Conservation (phyloP, 2,888 invertebrate species). For the Protonemura montana region DNA sequence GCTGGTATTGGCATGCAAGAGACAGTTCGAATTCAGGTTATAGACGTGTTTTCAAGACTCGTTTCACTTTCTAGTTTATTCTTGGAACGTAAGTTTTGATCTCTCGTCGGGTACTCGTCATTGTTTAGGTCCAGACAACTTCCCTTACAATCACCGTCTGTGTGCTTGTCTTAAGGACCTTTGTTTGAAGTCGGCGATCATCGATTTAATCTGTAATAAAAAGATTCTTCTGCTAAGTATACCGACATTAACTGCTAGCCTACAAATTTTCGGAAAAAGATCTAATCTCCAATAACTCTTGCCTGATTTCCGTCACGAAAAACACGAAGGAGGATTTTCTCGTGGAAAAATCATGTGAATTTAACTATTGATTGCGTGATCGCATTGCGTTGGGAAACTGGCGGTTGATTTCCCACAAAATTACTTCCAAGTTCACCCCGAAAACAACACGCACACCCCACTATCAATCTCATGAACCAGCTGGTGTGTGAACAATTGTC, state of each 20-base stretch:
- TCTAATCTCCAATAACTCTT: background rate
- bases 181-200: background rate
- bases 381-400: background rate
- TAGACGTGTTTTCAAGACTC: background rate
- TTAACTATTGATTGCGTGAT: background rate
- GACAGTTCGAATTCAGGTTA: background rate
- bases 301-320: background rate
- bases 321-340: conserved; percentile 12
- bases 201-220: background rate
- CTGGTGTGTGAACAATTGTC: background rate
- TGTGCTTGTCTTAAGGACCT: background rate
- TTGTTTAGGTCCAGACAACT: background rate
- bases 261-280: background rate
- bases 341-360: background rate
- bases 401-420: background rate
- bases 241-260: background rate
- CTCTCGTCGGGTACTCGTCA: background rate
- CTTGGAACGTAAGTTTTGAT: background rate
- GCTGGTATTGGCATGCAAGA: background rate
- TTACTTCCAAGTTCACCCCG: background rate
- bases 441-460: background rate
- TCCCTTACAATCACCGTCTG: background rate
- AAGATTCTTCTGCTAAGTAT: background rate
- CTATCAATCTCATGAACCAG: background rate
- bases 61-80: conserved; percentile 7